These are phyloP conservation scores for Eulithis prunata DNA, from an alignment of 2,888 invertebrate species.

Conservation along the genomic window DNA sequence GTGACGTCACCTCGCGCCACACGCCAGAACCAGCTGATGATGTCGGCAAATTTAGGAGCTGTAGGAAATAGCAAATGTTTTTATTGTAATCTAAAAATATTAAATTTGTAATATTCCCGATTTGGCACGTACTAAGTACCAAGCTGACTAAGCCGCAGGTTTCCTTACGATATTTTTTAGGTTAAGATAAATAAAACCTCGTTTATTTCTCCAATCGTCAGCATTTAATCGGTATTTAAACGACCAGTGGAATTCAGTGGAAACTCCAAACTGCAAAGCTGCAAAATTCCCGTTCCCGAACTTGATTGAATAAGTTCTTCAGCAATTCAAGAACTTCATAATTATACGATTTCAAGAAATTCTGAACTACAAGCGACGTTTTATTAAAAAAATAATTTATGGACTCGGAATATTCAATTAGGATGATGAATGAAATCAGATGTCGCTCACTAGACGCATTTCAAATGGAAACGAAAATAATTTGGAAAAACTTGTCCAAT, in stretches of 20 bases:
- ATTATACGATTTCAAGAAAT: slow-evolving; percentile 20
- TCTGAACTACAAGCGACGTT: slow-evolving; percentile 19
- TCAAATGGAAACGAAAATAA: not conserved
- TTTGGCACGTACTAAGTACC: no score
- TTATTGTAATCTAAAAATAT: no score
- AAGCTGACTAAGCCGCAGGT: no score
- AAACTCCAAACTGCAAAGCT: slow-evolving; percentile 10
- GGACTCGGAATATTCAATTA: slow-evolving; percentile 27
- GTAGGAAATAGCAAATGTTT: not conserved
- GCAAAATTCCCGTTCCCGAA: slow-evolving; percentile 17
- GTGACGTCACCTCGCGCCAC: slow-evolving; percentile 57
- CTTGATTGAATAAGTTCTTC: slow-evolving; percentile 18
- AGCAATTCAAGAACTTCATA: slow-evolving; percentile 20
- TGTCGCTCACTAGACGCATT: slow-evolving; percentile 4
- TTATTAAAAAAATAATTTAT: slow-evolving; percentile 28
- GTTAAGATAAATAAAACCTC: no score
- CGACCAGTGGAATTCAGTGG: not conserved
- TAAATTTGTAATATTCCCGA: no score
- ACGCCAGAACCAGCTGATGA: slow-evolving; percentile 51
- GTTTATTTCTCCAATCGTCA: not conserved
- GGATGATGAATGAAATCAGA: slow-evolving; percentile 26
- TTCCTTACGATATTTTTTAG: no score
- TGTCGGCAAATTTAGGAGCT: slow-evolving; percentile 40
- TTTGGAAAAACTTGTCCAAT: slow-evolving; percentile 11
- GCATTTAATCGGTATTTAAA: not conserved